A percentile compares a stretch with the other conserved stretches of the same genome.
Evolutionary conservation across 1,140 invertebrate species (phyloP).

Genomic region (Cheumatopsyche charites): DNA sequence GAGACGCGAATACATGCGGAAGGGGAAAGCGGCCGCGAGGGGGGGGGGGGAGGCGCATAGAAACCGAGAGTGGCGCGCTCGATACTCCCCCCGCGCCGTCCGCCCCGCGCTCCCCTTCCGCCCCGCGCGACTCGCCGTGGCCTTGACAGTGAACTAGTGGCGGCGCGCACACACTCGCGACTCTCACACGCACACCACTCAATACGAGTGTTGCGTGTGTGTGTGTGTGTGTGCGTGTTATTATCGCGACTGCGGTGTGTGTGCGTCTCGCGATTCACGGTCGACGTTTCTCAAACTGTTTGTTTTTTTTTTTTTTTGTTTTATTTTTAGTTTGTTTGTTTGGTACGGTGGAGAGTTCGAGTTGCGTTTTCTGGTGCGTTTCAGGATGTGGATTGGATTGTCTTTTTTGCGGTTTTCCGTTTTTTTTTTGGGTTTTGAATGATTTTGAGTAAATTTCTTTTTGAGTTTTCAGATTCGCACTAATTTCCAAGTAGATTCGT

Average conservation of each 20-base stretch:
- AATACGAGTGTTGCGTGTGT: slow-evolving; percentile 7
- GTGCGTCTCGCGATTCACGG: neutral
- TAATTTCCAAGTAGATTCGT: too few species aligned
- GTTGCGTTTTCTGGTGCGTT: too few species aligned
- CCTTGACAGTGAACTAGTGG: slow-evolving; percentile 47
- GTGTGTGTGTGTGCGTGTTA: neutral
- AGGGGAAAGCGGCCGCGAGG: neutral
- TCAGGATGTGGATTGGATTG: too few species aligned
- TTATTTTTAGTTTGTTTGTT: too few species aligned
- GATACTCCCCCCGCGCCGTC: neutral
- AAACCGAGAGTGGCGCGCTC: slow-evolving; percentile 42
- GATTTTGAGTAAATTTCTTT: neutral
- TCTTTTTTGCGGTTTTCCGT: slow-evolving; percentile 1
- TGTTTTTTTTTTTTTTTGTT: neutral
- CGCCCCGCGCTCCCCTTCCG: neutral
- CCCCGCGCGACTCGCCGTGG: slow-evolving; percentile 30
- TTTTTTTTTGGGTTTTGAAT: neutral
- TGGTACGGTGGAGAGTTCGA: too few species aligned
- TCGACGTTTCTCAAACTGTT: too few species aligned
- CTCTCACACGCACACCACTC: neutral
- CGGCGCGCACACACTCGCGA: slow-evolving; percentile 28
- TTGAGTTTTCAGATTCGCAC: too few species aligned
- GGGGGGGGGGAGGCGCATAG: neutral
- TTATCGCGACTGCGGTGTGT: neutral
- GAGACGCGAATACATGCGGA: too few species aligned